Evolutionary conservation across 2,888 invertebrate species (phyloP).

Genomic region (Cylindroiulus punctatus): DNA sequence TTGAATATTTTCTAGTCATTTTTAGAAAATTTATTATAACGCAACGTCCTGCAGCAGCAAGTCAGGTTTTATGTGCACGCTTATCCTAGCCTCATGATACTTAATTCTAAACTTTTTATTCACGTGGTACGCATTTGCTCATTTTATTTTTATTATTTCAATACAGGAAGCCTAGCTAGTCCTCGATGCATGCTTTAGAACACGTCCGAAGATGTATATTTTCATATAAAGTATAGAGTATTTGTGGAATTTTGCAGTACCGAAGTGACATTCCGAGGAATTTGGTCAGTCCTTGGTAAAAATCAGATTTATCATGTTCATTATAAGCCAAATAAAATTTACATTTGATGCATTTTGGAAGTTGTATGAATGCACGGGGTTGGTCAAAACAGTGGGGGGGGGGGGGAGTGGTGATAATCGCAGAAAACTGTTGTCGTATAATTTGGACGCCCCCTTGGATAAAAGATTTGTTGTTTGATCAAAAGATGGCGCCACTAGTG

Average conservation of each 20-base stretch:
- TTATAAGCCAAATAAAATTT: not conserved
- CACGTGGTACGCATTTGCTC: not conserved
- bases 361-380: too few relatives aligned
- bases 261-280: not conserved
- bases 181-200: not conserved
- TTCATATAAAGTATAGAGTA: not conserved
- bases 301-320: not conserved
- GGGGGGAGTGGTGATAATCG: too few relatives aligned
- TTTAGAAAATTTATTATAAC: constrained; percentile 18
- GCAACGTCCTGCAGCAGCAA: not conserved
- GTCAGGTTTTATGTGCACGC: constrained; percentile 5
- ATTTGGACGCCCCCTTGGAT: too few relatives aligned
- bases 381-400: too few relatives aligned
- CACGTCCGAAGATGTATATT: constrained; percentile 29
- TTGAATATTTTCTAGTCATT: constrained; percentile 33
- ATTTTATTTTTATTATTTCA: constrained; percentile 19
- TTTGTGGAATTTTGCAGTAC: not conserved
- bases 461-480: too few relatives aligned
- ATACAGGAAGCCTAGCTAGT: constrained; percentile 34
- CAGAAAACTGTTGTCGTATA: too few relatives aligned
- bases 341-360: not conserved
- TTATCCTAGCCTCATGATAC: not conserved
- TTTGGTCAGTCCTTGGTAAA: not conserved
- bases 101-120: not conserved
- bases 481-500: not conserved